These are phyloP conservation scores for Carettochelys insculpta DNA, from an alignment of 2,113 vertebrate species.

Conservation along the genomic window DNA sequence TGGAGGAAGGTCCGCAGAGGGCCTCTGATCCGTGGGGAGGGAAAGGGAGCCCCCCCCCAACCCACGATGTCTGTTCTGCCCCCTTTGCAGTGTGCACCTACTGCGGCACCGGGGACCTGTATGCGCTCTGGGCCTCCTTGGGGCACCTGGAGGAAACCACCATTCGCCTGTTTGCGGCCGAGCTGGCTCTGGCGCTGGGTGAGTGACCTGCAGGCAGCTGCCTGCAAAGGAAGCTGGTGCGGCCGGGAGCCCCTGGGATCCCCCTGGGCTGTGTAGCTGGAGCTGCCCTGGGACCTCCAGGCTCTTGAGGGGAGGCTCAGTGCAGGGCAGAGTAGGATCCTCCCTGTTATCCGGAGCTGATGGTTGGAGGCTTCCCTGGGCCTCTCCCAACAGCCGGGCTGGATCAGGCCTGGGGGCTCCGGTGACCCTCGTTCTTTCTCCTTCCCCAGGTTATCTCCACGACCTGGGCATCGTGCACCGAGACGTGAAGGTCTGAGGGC, in stretches of 20 bases:
- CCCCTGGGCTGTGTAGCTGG: not conserved
- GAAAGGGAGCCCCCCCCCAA: no score
- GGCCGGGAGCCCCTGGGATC: not conserved
- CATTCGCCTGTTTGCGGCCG: constrained; percentile 89
- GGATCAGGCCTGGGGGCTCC: accelerated
- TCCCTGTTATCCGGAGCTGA: no score
- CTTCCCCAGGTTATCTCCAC: constrained; percentile 88
- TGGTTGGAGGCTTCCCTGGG: no score
- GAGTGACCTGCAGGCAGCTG: constrained; percentile 49
- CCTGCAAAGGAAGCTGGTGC: not conserved
- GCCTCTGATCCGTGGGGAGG: not conserved
- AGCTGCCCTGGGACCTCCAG: no score
- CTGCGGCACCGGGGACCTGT: constrained; percentile 91
- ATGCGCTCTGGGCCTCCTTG: constrained; percentile 89
- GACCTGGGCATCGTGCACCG: constrained; percentile 92
- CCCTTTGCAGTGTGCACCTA: constrained; percentile 89
- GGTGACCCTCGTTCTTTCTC: not conserved
- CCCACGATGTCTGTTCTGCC: not conserved
- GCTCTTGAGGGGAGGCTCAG: not conserved
- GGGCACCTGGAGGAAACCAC: constrained; percentile 84
- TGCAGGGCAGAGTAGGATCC: not conserved
- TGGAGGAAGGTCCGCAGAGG: not conserved
- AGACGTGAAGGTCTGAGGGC: constrained; percentile 88
- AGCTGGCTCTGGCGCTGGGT: constrained; percentile 92
- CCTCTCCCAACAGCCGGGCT: no score